Conservation (phyloP, 2,797 vertebrate genomes). For the Selene dorsalis region DNA sequence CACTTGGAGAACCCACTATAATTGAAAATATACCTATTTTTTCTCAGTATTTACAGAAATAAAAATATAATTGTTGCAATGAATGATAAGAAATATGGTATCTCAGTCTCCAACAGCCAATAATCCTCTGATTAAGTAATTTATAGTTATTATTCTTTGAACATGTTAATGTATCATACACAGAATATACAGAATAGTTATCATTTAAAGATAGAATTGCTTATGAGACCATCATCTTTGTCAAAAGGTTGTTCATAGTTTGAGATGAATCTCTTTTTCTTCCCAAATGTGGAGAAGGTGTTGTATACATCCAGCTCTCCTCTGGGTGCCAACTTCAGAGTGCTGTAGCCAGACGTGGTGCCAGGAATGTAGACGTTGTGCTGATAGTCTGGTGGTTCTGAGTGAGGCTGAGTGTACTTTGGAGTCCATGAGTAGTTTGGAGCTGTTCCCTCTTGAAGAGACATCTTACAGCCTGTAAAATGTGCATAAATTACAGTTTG, state of each 20-base stretch:
- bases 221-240: constrained; percentile 83
- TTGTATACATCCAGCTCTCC: constrained; percentile 87
- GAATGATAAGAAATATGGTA: background rate
- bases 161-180: background rate
- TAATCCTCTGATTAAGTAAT: constrained; percentile 2
- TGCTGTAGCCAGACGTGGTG: constrained; percentile 84
- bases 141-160: constrained; percentile 6
- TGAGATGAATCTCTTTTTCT: constrained; percentile 88
- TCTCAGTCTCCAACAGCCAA: background rate
- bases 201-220: constrained; percentile 81
- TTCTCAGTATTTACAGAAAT: constrained; percentile 45
- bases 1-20: background rate
- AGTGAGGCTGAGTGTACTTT: constrained; percentile 82
- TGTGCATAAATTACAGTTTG: constrained; percentile 55
- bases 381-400: constrained; percentile 87
- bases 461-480: constrained; percentile 86
- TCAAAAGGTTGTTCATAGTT: constrained; percentile 82
- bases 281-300: constrained; percentile 93
- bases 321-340: constrained; percentile 83
- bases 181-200: background rate
- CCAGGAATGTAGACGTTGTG: constrained; percentile 93
- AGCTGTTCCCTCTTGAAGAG: constrained; percentile 74
- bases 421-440: constrained; percentile 86
- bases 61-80: constrained; percentile 3
- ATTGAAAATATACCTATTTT: constrained; percentile 36